A percentile compares a stretch with the other conserved stretches of the same genome.
Conservation (phyloP, 2,113 vertebrate genomes). For the Mustelus asterias region DNA sequence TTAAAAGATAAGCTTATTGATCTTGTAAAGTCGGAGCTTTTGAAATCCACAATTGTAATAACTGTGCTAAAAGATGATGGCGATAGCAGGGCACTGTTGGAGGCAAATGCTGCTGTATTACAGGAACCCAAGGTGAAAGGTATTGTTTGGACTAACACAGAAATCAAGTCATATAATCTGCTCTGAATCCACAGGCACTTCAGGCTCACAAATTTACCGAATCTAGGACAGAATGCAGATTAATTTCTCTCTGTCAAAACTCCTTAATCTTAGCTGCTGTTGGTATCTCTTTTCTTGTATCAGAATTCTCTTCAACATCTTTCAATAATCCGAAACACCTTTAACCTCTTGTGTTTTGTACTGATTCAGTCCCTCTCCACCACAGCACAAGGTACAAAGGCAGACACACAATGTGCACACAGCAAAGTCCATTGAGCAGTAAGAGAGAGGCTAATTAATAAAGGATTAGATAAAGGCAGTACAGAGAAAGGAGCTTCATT, state of each 20-base stretch:
- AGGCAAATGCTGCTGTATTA: background rate
- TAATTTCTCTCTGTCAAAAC: background rate
- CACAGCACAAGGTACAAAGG: background rate
- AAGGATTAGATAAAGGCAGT: background rate
- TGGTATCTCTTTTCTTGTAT: too few species aligned
- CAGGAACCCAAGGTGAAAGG: background rate
- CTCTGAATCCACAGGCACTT: background rate
- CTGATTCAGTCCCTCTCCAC: background rate
- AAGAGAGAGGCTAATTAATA: background rate
- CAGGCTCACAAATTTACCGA: background rate
- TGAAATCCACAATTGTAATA: background rate
- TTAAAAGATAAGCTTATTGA: conserved; percentile 15
- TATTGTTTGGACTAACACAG: background rate
- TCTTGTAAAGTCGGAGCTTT: background rate
- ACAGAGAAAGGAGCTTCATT: background rate
- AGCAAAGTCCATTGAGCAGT: background rate
- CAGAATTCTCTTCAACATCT: background rate
- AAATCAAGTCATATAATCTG: background rate
- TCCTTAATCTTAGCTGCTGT: background rate
- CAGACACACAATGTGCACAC: background rate
- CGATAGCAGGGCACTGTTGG: background rate
- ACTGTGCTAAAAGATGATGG: background rate
- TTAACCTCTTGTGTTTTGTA: background rate
- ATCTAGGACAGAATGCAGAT: background rate
- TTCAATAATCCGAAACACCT: background rate